Evolutionary conservation across 2,888 invertebrate genomes (phyloP).

Genomic region (Cyrtodaria siliqua): DNA sequence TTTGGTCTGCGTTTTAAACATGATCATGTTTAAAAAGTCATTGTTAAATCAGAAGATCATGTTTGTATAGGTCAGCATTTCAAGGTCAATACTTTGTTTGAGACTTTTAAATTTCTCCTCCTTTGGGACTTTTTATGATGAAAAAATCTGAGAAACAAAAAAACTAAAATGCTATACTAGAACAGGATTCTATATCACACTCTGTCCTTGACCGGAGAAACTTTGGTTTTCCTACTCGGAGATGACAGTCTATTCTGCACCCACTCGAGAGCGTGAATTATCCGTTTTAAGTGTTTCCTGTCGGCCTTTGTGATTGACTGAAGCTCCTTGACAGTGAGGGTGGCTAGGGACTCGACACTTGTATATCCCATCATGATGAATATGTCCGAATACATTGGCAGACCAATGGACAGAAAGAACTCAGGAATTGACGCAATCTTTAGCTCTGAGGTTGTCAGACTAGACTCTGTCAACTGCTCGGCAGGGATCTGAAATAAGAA

Average conservation of each 20-base stretch:
- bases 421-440: conserved; percentile 82
- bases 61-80: no score
- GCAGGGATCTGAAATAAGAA: conserved; percentile 79
- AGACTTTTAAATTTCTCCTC: no score
- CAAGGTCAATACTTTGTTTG: no score
- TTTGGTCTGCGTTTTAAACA: no score
- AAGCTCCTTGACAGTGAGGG: conserved; percentile 75
- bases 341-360: conserved; percentile 77
- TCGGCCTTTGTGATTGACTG: conserved; percentile 77
- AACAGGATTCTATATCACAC: conserved; percentile 51
- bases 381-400: conserved; percentile 84
- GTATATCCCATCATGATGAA: conserved; percentile 67
- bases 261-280: conserved; percentile 82
- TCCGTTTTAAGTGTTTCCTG: conserved; percentile 78
- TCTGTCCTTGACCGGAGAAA: conserved; percentile 66
- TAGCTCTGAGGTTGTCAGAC: conserved; percentile 81
- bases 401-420: conserved; percentile 84
- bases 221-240: conserved; percentile 62
- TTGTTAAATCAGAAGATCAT: no score
- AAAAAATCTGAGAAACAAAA: no score
- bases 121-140: no score
- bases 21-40: no score
- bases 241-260: conserved; percentile 76
- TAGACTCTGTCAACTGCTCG: conserved; percentile 82
- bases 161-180: no score